phyloP scores from a whole-genome alignment of 2,888 invertebrate genomes.

The Sarcophaga variegata region DNA sequence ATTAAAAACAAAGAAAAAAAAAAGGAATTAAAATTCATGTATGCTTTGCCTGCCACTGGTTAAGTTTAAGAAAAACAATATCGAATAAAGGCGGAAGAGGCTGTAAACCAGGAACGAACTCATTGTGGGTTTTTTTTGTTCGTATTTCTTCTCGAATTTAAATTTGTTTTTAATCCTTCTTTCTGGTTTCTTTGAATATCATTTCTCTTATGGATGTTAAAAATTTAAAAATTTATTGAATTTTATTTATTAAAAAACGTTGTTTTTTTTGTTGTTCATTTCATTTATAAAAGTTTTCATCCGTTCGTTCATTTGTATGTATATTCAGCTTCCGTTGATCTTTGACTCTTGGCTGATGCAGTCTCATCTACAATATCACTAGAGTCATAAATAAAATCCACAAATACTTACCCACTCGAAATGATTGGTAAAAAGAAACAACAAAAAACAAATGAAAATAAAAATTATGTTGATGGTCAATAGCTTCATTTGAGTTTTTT shows the following conservation, averaged over 20 bases:
- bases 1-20: background rate
- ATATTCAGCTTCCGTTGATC: conserved; percentile 64
- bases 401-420: conserved; percentile 5
- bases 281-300: background rate
- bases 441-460: background rate
- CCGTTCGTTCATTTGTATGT: conserved; percentile 18
- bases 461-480: too few species aligned
- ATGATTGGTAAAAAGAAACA: too few species aligned
- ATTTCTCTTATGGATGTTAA: too few species aligned
- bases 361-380: conserved; percentile 28
- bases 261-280: background rate
- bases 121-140: background rate
- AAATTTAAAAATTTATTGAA: background rate
- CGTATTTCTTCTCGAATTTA: too few species aligned
- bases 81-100: conserved; percentile 46
- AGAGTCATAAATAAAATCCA: conserved; percentile 20
- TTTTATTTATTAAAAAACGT: background rate
- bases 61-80: conserved; percentile 2
- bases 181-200: too few species aligned
- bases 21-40: background rate
- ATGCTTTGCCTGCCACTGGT: background rate
- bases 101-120: background rate
- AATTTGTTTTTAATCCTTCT: background rate
- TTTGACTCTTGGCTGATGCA: conserved; percentile 39
- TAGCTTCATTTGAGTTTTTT: too few species aligned